Base-by-base conservation (phyloP, 2,888 invertebrate species). In the Slavum lentiscoides region DNA sequence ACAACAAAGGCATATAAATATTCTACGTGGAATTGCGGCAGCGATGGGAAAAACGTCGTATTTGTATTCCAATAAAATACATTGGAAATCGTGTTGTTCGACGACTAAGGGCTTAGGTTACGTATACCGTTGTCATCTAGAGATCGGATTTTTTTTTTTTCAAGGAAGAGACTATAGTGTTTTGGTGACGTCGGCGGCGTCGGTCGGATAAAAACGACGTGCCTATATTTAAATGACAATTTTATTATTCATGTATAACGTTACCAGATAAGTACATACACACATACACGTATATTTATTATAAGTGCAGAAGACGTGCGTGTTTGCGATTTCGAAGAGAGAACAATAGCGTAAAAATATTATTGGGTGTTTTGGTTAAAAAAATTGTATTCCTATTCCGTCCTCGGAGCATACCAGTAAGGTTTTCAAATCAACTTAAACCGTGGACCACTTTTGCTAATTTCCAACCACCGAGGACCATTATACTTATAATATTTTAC, bases 11-110 rank as follows among this genome's bases (percentile, higher is more conserved):
- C 62, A 62, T 53, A 74, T 74, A 74, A 53, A 74, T 53, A 62
- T 74, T 19, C 13, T 2, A 9, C 21, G 7, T 15, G 17, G 30
- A 21, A 59, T n/a, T n/a, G 58, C 19, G 58, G n/a, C 9, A 21
- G 43, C 9, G 7, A 7, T 21, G 59, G 30, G 13, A n/a, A 39
- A 70, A 59, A 72, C 53, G 61, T 19, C 19, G 74, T 64, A 74
- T 74, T 74, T 74, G 55, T 66, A 74, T 74, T 66, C 39, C 74
- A 49, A 74, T 74, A 74, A 66, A 74, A 66, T 66, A 66, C 55
- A 66, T 74, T 74, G n/a, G 37, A 55, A 64, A 37, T 74, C 62
- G 53, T 64, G 62, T 55, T 30, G n/a, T 37, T 55, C 17, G 64
- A 53, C 3, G n/a, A 15, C 11, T 3, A 49, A 17, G 11, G 43